Conservation (phyloP, 2,888 invertebrate species). For the Panopea generosa region DNA sequence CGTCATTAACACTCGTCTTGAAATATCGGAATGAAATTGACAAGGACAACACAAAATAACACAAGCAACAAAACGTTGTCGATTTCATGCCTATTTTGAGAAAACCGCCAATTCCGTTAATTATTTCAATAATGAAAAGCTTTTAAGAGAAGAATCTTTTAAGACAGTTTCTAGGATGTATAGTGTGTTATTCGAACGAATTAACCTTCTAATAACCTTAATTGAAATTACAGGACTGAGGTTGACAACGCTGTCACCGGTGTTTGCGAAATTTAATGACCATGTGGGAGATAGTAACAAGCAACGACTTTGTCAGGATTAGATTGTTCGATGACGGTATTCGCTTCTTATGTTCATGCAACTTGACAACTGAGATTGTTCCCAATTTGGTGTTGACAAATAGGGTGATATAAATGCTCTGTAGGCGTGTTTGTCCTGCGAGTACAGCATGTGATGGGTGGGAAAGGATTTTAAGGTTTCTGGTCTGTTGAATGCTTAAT, state of each 20-base stretch:
- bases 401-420: no score
- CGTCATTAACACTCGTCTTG: constrained; percentile 39
- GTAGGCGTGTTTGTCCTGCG: no score
- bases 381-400: no score
- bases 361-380: no score
- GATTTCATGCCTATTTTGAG: constrained; percentile 64
- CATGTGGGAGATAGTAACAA: not conserved
- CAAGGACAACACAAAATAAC: constrained; percentile 45
- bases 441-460: no score
- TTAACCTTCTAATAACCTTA: constrained; percentile 63
- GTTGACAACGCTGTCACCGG: constrained; percentile 42
- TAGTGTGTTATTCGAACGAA: constrained; percentile 54
- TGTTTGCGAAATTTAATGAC: constrained; percentile 43
- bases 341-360: no score
- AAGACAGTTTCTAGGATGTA: constrained; percentile 27
- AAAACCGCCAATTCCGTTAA: constrained; percentile 44
- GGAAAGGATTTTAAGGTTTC: no score
- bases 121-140: constrained; percentile 57
- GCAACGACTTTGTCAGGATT: no score
- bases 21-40: constrained; percentile 43
- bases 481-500: no score
- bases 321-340: no score
- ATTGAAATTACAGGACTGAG: constrained; percentile 57
- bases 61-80: constrained; percentile 55
- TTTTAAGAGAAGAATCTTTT: constrained; percentile 47